Percentiles rank a stretch among this genome's conserved stretches.
These are phyloP conservation scores for Falcaria lacertinaria DNA, from an alignment of 2,888 invertebrate species.

Conservation along the genomic window DNA sequence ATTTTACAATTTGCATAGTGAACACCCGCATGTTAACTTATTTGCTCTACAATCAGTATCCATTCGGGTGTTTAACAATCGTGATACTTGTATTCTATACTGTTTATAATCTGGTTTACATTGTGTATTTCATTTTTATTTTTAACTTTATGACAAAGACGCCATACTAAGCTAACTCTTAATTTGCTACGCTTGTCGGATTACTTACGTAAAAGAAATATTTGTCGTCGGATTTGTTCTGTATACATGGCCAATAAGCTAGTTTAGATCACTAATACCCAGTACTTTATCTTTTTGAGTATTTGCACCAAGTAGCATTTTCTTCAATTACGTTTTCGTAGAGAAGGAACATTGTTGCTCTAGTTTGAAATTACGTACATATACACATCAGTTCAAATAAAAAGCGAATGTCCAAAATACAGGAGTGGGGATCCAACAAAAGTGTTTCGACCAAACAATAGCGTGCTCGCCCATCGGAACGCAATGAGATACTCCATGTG, in stretches of 20 bases:
- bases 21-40: slow-evolving; percentile 44
- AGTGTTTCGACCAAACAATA: slow-evolving; percentile 45
- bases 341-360: background rate
- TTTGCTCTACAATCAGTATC: slow-evolving; percentile 18
- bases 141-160: slow-evolving; percentile 23
- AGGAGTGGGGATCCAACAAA: slow-evolving; percentile 34
- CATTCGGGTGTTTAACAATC: slow-evolving; percentile 23
- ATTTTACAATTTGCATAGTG: slow-evolving; percentile 47
- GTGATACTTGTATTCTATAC: slow-evolving; percentile 28
- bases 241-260: slow-evolving; percentile 40
- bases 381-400: no score
- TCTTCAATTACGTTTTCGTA: no score
- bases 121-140: slow-evolving; percentile 16
- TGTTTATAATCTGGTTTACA: slow-evolving; percentile 19
- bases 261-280: slow-evolving; percentile 6
- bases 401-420: slow-evolving; percentile 29
- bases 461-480: slow-evolving; percentile 57
- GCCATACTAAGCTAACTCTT: slow-evolving; percentile 12
- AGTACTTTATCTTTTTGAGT: no score
- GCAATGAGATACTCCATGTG: slow-evolving; percentile 58
- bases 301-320: no score
- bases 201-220: slow-evolving; percentile 45
- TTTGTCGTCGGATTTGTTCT: slow-evolving; percentile 47
- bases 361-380: background rate
- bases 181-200: slow-evolving; percentile 43